Percentiles rank a stretch among this genome's conserved stretches.
phyloP scores from a whole-genome alignment of 2,888 invertebrate genomes.

The Idaea biselata region DNA sequence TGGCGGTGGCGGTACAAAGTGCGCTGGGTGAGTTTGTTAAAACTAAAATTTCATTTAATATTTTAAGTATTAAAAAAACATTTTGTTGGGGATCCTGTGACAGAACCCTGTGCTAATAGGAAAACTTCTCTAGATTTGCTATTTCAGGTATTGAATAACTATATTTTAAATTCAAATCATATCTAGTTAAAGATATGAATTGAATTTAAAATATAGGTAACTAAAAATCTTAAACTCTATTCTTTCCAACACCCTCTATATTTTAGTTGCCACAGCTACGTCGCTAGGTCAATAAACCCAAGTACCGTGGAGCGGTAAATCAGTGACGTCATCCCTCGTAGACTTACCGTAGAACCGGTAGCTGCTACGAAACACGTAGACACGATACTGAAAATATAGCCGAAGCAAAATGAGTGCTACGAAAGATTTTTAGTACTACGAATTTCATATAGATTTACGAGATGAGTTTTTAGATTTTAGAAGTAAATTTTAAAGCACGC shows the following conservation, averaged over 20 bases:
- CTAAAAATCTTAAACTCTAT: not conserved
- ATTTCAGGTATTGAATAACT: no score
- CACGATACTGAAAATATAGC: not conserved
- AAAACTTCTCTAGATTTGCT: no score
- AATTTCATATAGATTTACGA: not conserved
- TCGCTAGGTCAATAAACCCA: conserved; percentile 41
- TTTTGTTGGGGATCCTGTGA: no score
- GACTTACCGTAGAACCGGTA: conserved; percentile 30
- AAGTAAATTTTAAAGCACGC: not conserved
- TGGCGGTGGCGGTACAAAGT: no score
- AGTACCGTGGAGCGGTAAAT: conserved; percentile 40
- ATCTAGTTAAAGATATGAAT: no score
- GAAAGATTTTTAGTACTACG: no score
- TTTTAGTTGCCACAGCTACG: conserved; percentile 15
- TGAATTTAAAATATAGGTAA: no score
- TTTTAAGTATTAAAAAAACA: no score
- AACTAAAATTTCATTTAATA: no score
- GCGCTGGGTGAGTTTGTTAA: no score
- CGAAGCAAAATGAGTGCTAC: conserved; percentile 11
- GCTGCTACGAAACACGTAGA: not conserved
- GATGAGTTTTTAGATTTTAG: not conserved
- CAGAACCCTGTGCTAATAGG: no score
- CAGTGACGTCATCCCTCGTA: conserved; percentile 47
- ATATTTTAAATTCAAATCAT: no score
- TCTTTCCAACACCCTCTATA: not conserved